Evolutionary conservation across 1,140 invertebrate genomes (phyloP), one percentile per base, ranked within the genome.

Genomic region (Lethrus apterus): DNA sequence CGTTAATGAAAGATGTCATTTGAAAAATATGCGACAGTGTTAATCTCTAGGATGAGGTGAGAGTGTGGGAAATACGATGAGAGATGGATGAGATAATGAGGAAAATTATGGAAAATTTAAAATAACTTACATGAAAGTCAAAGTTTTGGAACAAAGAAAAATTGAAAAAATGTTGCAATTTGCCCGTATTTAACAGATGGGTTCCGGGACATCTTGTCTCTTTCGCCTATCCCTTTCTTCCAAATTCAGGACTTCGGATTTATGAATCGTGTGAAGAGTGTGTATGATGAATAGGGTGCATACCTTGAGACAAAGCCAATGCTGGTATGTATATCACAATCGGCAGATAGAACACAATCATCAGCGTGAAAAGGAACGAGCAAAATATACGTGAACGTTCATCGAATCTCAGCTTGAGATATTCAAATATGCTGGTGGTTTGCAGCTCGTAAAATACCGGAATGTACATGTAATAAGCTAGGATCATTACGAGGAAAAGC

Each of bases 361-460:
- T 65, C 55, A 73, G 50, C 0, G 72, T 65, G 52, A 68, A 74
- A 17, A 75, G 40, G 7, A 76, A 70, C 0, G 81, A 83, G 0
- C 74, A 78, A 7, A 83, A 74, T 0, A 67, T 65, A 3, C 73
- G 55, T 2, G 66, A 70, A 42, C 67, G 69, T 2, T 64, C 64
- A 10, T 69, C 68, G 50, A 72, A 75, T 46, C 71, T 58, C 48
- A 72, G 64, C 52, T 70, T 66, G 20, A 75, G 54, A 55, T 73
- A 74, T 57, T 89, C 79, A 60, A 84, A 90, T 31, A 75, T 77
- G 40, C 83, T 87, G 18, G 79, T 80, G 3, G 83, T 58, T 60
- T 84, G 76, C 1, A 89, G 70, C 34, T 78, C 74, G 61, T 81
- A 84, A 62, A 89, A 90, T 0, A 89, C 78, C 44, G 72, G 72